Percentiles rank a stretch among this genome's conserved stretches.
Conservation (phyloP, 2,113 vertebrate species). For the Sinocyclocheilus anshuiensis region DNA sequence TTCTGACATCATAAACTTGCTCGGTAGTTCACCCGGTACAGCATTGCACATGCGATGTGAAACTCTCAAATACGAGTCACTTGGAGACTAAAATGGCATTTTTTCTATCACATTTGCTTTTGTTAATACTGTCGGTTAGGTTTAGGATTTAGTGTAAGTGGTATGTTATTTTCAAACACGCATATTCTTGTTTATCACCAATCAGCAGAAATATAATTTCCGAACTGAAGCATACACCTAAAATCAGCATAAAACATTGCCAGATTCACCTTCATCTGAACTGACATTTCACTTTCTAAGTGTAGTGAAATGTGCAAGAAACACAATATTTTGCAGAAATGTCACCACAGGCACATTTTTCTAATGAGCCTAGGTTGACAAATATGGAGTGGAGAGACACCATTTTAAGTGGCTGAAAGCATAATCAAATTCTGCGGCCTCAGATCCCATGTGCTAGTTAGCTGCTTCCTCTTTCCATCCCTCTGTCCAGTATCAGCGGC, state of each 20-base stretch:
- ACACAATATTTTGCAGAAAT: neutral
- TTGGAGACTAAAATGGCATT: neutral
- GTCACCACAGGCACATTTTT: neutral
- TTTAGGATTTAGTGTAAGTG: no score
- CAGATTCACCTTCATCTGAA: no score
- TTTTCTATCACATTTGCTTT: neutral
- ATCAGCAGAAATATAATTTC: no score
- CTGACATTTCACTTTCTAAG: neutral
- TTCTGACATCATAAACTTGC: neutral
- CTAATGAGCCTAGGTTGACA: neutral
- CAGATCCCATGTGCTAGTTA: neutral
- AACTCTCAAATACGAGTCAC: no score
- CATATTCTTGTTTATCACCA: no score
- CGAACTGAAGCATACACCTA: no score
- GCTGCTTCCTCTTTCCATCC: constrained; percentile 10
- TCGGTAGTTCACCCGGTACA: neutral
- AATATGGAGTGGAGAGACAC: neutral
- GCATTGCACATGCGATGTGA: neutral
- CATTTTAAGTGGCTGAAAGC: neutral
- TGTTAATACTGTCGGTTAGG: no score
- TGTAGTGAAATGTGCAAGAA: neutral
- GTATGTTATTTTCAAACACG: no score
- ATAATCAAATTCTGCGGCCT: neutral
- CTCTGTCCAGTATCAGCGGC: constrained; percentile 3
- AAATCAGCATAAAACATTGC: no score